Conservation (phyloP, 2,888 invertebrate genomes). For the Harpalus rufipes region DNA sequence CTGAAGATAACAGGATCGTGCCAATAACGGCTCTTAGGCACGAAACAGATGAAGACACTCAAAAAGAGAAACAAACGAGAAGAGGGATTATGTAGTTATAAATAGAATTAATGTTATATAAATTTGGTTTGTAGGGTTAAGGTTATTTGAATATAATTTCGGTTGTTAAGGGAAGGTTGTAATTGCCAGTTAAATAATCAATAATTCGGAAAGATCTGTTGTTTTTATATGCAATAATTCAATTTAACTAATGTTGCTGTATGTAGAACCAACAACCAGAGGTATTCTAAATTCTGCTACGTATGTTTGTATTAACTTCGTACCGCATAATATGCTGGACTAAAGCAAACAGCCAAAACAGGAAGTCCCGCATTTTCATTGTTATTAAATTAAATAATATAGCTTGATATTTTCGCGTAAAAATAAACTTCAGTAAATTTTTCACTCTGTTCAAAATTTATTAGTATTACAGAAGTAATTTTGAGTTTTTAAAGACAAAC, state of each 20-base stretch:
- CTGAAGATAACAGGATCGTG: conserved; percentile 18
- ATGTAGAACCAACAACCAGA: neutral
- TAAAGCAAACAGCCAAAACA: conserved; percentile 5
- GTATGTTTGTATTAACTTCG: conserved; percentile 36
- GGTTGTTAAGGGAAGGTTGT: too few relatives aligned
- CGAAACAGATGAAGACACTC: conserved; percentile 27
- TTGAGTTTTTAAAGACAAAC: conserved; percentile 22
- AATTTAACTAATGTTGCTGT: neutral
- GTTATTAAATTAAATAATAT: conserved; percentile 30
- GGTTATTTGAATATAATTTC: too few relatives aligned
- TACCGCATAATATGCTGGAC: conserved; percentile 15
- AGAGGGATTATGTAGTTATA: neutral
- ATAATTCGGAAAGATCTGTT: too few relatives aligned
- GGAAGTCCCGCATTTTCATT: conserved; percentile 8
- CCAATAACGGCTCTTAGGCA: conserved; percentile 26
- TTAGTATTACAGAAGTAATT: conserved; percentile 22
- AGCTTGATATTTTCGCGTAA: neutral
- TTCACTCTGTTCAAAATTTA: neutral
- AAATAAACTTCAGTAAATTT: neutral
- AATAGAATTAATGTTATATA: neutral
- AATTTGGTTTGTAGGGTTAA: too few relatives aligned
- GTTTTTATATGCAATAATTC: too few relatives aligned
- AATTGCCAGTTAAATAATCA: too few relatives aligned
- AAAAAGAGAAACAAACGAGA: neutral
- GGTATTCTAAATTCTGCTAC: conserved; percentile 15